Conservation (phyloP, 2,113 vertebrate species). For the Dryoscopus gambensis region DNA sequence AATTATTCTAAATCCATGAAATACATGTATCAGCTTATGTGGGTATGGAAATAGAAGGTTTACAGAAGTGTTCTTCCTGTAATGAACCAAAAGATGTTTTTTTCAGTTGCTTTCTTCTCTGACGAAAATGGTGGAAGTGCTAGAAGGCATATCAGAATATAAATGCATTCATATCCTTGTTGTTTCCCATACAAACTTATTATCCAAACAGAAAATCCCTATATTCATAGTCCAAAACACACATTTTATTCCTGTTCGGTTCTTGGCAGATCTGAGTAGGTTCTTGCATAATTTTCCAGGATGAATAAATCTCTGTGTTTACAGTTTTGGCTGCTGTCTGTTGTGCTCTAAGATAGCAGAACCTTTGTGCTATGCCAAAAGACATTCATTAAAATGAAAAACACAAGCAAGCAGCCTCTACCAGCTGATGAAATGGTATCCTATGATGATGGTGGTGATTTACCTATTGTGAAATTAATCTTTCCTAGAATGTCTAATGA, state of each 20-base stretch:
- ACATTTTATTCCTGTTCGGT: not conserved
- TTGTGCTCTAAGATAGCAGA: slow-evolving; percentile 9
- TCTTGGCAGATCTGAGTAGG: slow-evolving; percentile 14
- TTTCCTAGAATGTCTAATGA: not conserved
- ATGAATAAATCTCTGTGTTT: slow-evolving; percentile 15
- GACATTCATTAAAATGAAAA: not conserved
- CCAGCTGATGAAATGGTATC: not conserved
- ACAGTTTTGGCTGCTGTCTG: not conserved
- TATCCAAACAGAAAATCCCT: slow-evolving; percentile 12
- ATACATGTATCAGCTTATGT: not conserved
- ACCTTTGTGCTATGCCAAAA: not conserved
- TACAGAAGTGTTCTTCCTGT: not conserved
- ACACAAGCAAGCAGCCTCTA: not conserved
- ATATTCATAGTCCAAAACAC: not conserved
- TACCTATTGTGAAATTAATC: not conserved
- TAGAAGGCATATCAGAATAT: not conserved
- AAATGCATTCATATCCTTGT: not conserved
- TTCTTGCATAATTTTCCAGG: slow-evolving; percentile 25
- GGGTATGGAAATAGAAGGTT: not conserved
- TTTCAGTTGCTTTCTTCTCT: not conserved
- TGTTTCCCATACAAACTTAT: not conserved
- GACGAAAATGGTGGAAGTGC: not conserved
- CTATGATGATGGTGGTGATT: not conserved
- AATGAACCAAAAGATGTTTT: not conserved
- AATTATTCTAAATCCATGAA: not conserved